phyloP scores from a whole-genome alignment of 2,888 invertebrate species.

The Baccha elongata region DNA sequence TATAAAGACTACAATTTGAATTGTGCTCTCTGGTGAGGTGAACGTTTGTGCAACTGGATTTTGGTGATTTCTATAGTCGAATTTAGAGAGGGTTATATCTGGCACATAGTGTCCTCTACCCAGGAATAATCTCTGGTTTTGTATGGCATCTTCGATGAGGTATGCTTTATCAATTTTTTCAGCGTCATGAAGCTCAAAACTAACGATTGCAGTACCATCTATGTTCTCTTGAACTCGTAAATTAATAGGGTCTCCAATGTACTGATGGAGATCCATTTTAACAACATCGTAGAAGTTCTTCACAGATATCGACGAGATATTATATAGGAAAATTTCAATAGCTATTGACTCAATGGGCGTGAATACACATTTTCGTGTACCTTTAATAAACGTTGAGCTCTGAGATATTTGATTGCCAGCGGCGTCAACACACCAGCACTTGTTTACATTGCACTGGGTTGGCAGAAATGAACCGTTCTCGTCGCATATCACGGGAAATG shows the following conservation, averaged over 20 bases:
- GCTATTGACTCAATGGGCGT: constrained; percentile 90
- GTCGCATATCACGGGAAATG: constrained; percentile 85
- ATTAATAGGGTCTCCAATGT: constrained; percentile 83
- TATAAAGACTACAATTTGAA: constrained; percentile 90
- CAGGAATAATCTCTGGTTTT: constrained; percentile 79
- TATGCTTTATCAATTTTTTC: constrained; percentile 91
- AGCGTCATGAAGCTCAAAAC: constrained; percentile 87
- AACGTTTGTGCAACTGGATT: constrained; percentile 78
- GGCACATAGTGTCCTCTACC: constrained; percentile 83
- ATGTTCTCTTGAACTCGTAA: constrained; percentile 83
- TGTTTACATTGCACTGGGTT: constrained; percentile 88
- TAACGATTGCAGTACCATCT: constrained; percentile 83
- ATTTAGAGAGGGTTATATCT: constrained; percentile 86
- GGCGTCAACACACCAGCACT: constrained; percentile 94
- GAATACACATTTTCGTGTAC: constrained; percentile 84
- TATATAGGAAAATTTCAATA: constrained; percentile 89
- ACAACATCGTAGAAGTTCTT: constrained; percentile 83
- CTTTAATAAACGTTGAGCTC: constrained; percentile 85
- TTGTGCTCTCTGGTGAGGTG: constrained; percentile 82
- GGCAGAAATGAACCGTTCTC: constrained; percentile 88
- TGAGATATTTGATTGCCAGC: constrained; percentile 88
- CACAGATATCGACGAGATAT: constrained; percentile 83
- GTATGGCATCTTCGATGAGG: constrained; percentile 90
- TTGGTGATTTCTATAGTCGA: constrained; percentile 83
- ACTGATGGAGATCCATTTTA: constrained; percentile 79